These are phyloP conservation scores for Strigamia transsilvanica DNA, from an alignment of 2,888 invertebrate genomes.

Conservation along the genomic window DNA sequence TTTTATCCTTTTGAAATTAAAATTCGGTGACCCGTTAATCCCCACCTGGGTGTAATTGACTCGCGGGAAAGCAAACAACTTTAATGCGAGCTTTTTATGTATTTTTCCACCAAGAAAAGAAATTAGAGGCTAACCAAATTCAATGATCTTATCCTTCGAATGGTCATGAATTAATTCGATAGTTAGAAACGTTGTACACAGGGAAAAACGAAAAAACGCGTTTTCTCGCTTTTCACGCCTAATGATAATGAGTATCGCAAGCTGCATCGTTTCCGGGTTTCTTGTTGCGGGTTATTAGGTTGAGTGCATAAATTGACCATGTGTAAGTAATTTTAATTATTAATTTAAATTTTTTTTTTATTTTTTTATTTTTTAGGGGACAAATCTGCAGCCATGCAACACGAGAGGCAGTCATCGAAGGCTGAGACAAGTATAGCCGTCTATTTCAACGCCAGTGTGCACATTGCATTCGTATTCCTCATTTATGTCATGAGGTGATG, in stretches of 20 bases:
- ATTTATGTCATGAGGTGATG: conserved; percentile 45
- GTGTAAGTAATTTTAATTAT: not conserved
- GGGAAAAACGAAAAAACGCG: no score
- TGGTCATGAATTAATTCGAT: no score
- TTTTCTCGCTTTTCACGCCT: no score
- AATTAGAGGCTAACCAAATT: conserved; percentile 1
- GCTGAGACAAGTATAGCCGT: conserved; percentile 10
- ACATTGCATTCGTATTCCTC: not conserved
- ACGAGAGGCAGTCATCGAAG: conserved; percentile 39
- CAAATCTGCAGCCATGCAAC: conserved; percentile 51
- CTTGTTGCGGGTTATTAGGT: no score
- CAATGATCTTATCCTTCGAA: not conserved
- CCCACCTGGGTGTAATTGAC: not conserved
- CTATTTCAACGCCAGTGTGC: not conserved
- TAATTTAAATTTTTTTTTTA: not conserved
- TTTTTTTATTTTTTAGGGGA: conserved; percentile 8
- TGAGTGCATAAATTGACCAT: no score
- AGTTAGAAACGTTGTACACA: no score
- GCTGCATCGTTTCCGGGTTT: no score
- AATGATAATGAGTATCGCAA: no score
- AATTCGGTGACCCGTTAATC: not conserved
- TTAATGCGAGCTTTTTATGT: not conserved
- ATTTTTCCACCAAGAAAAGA: not conserved
- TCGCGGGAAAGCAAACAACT: not conserved
- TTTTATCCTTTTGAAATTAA: no score